A percentile compares a stretch with the other conserved stretches of the same genome.
Conservation (phyloP, 2,113 vertebrate species). For the Arothron firmamentum region DNA sequence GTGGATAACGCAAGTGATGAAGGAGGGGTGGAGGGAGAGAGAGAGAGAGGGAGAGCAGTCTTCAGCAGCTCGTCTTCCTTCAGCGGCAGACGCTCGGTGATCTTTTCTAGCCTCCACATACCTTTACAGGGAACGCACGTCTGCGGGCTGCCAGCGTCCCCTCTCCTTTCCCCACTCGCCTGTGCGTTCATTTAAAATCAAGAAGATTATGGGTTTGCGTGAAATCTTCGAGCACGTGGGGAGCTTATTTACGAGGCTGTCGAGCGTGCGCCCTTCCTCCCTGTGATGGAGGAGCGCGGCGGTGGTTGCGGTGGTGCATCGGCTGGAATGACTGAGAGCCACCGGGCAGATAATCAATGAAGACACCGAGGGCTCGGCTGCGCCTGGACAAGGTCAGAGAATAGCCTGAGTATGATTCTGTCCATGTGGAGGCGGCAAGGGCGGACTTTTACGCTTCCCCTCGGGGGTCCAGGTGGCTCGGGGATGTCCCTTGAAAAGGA, state of each 20-base stretch:
- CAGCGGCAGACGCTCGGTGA: slow-evolving; percentile 32
- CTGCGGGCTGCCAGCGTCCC: slow-evolving; percentile 4
- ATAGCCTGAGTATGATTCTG: slow-evolving; percentile 47
- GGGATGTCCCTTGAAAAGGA: slow-evolving; percentile 51
- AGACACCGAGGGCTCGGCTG: slow-evolving; percentile 35
- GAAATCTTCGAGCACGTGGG: slow-evolving; percentile 47
- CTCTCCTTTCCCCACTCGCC: not conserved
- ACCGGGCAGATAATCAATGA: slow-evolving; percentile 46
- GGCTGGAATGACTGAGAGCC: slow-evolving; percentile 49
- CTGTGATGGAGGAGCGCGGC: slow-evolving; percentile 56
- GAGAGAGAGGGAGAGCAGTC: slow-evolving; percentile 12
- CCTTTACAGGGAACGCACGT: slow-evolving; percentile 46
- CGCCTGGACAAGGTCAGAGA: slow-evolving; percentile 52
- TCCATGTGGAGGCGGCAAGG: slow-evolving; percentile 45
- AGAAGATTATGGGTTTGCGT: slow-evolving; percentile 31
- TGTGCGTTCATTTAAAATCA: not conserved
- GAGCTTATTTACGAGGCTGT: slow-evolving; percentile 38
- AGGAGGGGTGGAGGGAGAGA: slow-evolving; percentile 26
- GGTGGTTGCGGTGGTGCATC: slow-evolving; percentile 48
- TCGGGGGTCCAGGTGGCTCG: slow-evolving; percentile 34
- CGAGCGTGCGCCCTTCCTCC: slow-evolving; percentile 39
- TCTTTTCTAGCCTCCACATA: slow-evolving; percentile 55
- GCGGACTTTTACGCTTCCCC: slow-evolving; percentile 58
- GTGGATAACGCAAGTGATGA: slow-evolving; percentile 28
- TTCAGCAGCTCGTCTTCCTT: slow-evolving; percentile 32